Evolutionary conservation across 2,113 vertebrate species (phyloP).

Genomic region (Trematocara unimaculatum): DNA sequence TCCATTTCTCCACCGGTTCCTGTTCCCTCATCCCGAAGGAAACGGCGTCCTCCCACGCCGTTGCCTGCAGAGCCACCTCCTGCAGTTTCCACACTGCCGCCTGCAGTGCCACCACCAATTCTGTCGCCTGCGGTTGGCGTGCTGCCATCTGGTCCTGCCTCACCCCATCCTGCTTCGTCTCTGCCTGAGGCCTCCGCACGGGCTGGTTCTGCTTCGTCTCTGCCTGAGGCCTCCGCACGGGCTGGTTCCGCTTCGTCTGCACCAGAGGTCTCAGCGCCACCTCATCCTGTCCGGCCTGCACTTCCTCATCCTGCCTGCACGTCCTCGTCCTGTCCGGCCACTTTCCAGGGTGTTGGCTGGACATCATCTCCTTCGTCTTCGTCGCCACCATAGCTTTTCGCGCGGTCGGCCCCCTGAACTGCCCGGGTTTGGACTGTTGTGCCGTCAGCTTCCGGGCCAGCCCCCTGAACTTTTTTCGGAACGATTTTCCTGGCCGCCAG

Average conservation of each 20-base stretch:
- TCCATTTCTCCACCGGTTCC: background rate
- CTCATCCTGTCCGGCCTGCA: too few species aligned
- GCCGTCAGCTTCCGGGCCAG: background rate
- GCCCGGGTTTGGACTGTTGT: background rate
- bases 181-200: background rate
- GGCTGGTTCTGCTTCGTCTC: background rate
- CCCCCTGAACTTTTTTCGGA: background rate
- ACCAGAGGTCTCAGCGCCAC: background rate
- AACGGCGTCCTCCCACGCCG: background rate
- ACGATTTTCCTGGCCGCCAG: background rate
- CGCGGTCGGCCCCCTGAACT: fast-evolving
- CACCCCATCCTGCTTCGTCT: background rate
- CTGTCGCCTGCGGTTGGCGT: background rate
- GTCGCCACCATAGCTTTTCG: fast-evolving
- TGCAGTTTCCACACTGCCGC: background rate
- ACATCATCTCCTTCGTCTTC: background rate
- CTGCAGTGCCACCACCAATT: background rate
- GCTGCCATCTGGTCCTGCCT: background rate
- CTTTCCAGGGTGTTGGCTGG: background rate
- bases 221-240: background rate
- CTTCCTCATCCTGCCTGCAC: fast-evolving
- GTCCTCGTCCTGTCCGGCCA: background rate
- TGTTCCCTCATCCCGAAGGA: background rate
- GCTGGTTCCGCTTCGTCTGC: background rate
- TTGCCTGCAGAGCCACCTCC: background rate